Evolutionary conservation across 2,797 vertebrate genomes (phyloP).

Genomic region (Tauraco hartlaubi): DNA sequence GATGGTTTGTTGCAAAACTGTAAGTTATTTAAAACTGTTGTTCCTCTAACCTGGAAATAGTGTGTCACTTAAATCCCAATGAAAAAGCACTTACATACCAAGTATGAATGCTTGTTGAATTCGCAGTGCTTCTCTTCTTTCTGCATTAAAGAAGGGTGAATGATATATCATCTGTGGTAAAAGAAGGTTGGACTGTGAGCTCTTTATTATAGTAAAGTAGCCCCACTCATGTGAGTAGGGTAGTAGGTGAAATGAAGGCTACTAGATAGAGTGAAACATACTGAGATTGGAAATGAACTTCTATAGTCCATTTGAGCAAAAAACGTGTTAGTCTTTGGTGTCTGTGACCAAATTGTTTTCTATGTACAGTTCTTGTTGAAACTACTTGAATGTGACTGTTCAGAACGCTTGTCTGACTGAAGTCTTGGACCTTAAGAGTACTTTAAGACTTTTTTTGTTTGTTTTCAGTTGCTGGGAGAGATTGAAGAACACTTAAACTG

Average conservation of each 20-base stretch:
- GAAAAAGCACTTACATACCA: no score
- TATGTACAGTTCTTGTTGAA: background rate
- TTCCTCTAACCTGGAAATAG: background rate
- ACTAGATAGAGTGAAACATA: background rate
- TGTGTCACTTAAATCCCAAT: background rate
- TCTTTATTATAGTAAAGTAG: background rate
- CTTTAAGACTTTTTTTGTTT: background rate
- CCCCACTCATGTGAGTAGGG: background rate
- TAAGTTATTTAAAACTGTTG: background rate
- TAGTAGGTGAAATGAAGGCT: background rate
- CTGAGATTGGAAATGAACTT: background rate
- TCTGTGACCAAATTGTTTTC: background rate
- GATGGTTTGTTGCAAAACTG: background rate
- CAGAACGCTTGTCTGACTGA: background rate
- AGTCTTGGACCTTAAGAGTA: background rate
- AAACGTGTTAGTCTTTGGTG: background rate
- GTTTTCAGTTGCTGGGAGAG: conserved; percentile 90
- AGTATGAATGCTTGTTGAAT: background rate
- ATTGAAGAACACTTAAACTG: conserved; percentile 98
- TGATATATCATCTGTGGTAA: background rate
- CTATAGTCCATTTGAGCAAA: fast-evolving
- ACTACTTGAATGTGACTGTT: background rate
- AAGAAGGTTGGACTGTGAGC: background rate
- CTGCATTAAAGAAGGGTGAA: background rate
- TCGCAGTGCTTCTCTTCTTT: background rate